Base-by-base conservation (phyloP, 2,797 vertebrate species). In the Chromobotia macracanthus region DNA sequence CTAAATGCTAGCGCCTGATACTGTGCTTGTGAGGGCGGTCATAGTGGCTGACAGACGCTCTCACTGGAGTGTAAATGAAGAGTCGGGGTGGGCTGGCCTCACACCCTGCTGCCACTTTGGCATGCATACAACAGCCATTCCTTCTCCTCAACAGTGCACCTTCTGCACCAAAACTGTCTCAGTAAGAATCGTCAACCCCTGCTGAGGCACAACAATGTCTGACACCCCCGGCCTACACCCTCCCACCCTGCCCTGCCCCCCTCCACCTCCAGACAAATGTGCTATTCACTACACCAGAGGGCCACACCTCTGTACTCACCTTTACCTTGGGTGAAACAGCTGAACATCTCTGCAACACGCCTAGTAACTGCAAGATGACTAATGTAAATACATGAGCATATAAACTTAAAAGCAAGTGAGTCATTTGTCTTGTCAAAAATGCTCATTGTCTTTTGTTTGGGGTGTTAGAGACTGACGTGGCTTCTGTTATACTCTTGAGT, bases 71-170 rank as follows among this genome's bases (percentile, higher is more conserved):
- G 88, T 84, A 86, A 89, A 91, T 87, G 84, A 87, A 66, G 81
- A 87, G 76, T 69, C 66, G 50, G 82, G 72, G 75, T 79, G 82
- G 83, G 84, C 73, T 72, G 76, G 25, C 66, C 76, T 91, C 84
- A 76, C 90, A 91, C 89, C 80, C 86, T 82, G 73, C 84, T 86
- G 90, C 82, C 75, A 91, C 84, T 91, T 89, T 90, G 84, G 66
- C 90, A 89, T 75, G 18, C 88, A 90, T 82, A 89, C 88, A 85
- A 79, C 83, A 90, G 72, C 83, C 87, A 66, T 25, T 68, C 55
- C 70, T 61, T 56, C 44, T 41, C 23, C 35, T 48, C 60, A 23
- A 16, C 51, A 25, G 79, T 48, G 70, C 77, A 82, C 61, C 81
- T 66, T 25, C 67, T 85, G 18, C 72, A 81, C 75, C 28, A 72